Percentiles rank a stretch among this genome's conserved stretches.
phyloP scores from a whole-genome alignment of 2,113 vertebrate genomes.

The Gavialis gangeticus region DNA sequence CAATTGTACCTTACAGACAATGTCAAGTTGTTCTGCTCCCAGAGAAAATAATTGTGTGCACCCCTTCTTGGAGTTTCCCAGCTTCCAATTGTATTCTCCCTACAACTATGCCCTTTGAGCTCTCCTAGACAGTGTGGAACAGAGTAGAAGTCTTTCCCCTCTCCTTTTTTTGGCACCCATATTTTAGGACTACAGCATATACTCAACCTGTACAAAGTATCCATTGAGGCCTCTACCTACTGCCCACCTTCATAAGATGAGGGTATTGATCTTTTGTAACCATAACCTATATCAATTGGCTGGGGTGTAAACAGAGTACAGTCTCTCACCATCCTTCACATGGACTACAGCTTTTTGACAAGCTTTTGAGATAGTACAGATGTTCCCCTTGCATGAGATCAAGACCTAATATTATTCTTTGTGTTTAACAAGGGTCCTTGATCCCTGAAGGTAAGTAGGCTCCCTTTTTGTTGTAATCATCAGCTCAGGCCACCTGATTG shows the following conservation, averaged over 20 bases:
- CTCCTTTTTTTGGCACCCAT: not conserved
- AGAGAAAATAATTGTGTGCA: not conserved
- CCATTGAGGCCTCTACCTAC: not conserved
- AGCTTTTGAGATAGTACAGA: not conserved
- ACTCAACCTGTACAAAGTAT: not conserved
- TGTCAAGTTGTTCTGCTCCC: not conserved
- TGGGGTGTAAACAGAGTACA: not conserved
- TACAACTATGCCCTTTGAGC: not conserved
- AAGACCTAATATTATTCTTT: not conserved
- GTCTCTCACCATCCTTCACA: not conserved
- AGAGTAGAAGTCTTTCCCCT: not conserved
- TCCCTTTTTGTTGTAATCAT: not conserved
- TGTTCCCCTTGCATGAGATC: not conserved
- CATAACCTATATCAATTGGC: not conserved
- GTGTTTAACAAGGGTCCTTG: not conserved
- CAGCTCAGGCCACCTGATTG: not conserved
- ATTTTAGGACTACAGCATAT: accelerated
- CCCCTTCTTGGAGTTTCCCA: not conserved
- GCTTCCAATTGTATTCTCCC: not conserved
- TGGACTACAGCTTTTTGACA: not conserved
- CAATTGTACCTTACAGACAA: not conserved
- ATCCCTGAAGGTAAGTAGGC: not conserved
- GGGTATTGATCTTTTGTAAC: not conserved
- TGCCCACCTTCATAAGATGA: not conserved
- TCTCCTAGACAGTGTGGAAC: no score